phyloP scores from a whole-genome alignment of 2,797 vertebrate genomes.

The Phrynocephalus vlangalii region DNA sequence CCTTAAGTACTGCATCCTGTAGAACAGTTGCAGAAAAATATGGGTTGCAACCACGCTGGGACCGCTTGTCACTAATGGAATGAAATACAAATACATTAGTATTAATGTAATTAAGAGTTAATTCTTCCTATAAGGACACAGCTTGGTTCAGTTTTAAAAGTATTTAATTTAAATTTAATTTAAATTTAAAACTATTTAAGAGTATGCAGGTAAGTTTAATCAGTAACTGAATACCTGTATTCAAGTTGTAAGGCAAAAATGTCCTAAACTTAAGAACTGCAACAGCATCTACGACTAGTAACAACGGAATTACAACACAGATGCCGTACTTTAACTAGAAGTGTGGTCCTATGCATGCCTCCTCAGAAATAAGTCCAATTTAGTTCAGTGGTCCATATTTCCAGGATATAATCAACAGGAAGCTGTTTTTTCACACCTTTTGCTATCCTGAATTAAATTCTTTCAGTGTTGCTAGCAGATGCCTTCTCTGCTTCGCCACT shows the following conservation, averaged over 20 bases:
- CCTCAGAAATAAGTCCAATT: neutral
- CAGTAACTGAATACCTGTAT: neutral
- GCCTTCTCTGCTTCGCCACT: too few relatives aligned
- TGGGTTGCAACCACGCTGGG: constrained; percentile 1
- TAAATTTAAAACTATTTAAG: too few relatives aligned
- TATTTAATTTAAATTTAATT: neutral
- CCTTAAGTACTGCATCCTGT: constrained; percentile 7
- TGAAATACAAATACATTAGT: too few relatives aligned
- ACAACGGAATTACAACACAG: too few relatives aligned
- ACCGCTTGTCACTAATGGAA: neutral
- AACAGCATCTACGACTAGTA: neutral
- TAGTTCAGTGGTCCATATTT: neutral
- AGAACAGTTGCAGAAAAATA: constrained; percentile 13
- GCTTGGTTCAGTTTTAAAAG: neutral
- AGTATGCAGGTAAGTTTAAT: neutral
- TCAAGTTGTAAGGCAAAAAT: neutral
- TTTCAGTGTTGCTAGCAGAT: too few relatives aligned
- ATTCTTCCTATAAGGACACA: neutral
- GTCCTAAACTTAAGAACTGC: neutral
- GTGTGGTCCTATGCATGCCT: neutral
- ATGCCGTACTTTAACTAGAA: neutral
- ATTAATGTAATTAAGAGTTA: too few relatives aligned
- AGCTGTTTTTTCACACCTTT: neutral
- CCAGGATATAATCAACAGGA: neutral
- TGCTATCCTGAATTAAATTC: neutral